These are phyloP conservation scores for Falco berigora DNA, from an alignment of 2,797 vertebrate species.

Conservation along the genomic window DNA sequence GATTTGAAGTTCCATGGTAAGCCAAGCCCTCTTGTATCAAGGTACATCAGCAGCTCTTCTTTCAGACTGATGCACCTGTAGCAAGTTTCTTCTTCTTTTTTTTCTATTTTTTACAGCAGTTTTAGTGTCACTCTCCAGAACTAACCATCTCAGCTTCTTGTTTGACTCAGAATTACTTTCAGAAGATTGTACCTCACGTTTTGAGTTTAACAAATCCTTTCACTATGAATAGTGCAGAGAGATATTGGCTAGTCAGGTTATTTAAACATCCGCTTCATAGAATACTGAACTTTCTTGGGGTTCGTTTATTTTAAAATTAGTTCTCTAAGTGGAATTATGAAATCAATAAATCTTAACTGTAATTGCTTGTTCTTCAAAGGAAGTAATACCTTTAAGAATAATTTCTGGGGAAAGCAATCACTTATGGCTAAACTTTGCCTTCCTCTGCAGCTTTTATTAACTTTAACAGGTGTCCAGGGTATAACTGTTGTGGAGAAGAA, in stretches of 20 bases:
- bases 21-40: conserved; percentile 53
- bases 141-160: conserved; percentile 55
- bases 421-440: conserved; percentile 5
- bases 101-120: conserved; percentile 57
- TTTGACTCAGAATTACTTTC: conserved; percentile 69
- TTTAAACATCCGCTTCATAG: conserved; percentile 68
- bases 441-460: conserved; percentile 50
- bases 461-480: conserved; percentile 16
- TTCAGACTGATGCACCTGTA: conserved; percentile 56
- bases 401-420: not conserved
- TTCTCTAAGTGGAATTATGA: conserved; percentile 58
- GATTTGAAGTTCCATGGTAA: conserved; percentile 96
- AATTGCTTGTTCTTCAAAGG: conserved; percentile 51
- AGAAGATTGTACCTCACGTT: conserved; percentile 62
- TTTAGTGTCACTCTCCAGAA: conserved; percentile 51
- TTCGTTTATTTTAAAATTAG: conserved; percentile 63
- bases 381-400: conserved; percentile 40
- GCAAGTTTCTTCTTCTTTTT: conserved; percentile 33
- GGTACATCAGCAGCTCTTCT: conserved; percentile 40
- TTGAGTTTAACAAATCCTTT: conserved; percentile 66
- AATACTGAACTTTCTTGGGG: conserved; percentile 56
- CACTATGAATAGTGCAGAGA: conserved; percentile 61
- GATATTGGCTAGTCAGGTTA: conserved; percentile 23
- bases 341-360: conserved; percentile 59
- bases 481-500: not conserved